Base-by-base conservation (phyloP, 2,888 invertebrate genomes). In the Lycophotia porphyrea region DNA sequence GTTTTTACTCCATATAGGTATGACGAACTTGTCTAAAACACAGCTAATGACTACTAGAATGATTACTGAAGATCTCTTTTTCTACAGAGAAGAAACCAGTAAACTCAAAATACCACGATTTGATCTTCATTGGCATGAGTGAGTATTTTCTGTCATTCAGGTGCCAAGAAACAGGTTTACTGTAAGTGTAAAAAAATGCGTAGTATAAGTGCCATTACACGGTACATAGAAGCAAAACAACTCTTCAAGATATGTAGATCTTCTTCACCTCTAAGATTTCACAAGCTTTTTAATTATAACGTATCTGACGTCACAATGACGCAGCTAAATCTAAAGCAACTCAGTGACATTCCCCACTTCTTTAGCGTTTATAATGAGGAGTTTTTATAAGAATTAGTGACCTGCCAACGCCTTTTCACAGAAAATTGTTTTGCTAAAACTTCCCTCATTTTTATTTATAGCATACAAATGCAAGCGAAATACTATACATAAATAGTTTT, bases 301-400 rank as follows among this genome's bases (percentile, higher is more conserved):
- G 24, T 71, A 24, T 58, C 24, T 49, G 11, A 27, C n/a, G 8
- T 69, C 61, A n/a, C 21, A 68, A 78, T 55, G 71, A 81, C 60
- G 42, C 47, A 36, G 61, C 36, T n/a, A 69, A 83, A 60, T 71
- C 52, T 34, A 34, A 69, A 55, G 71, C 58, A 65, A 66, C 4
- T 83, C 79, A 31, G 60, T 49, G 68, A 66, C 21, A 36, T 81
- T 69, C 47, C 49, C 71, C 27, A 65, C 15, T 70, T 42, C 42
- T 72, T 60, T 36, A 61, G 60, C 36, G 61, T 71, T 69, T 81
- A 65, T 78, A 78, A 83, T 66, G 84, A 81, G 65, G 47, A 0
- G 11, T n/a, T 78, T 73, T 71, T 60, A 42, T 71, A 65, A 69
- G 60, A 83, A 71, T 68, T 34, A 60, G 34, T 11, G 39, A 31